phyloP scores from a whole-genome alignment of 2,888 invertebrate species.

The Oxystoma pomonae region DNA sequence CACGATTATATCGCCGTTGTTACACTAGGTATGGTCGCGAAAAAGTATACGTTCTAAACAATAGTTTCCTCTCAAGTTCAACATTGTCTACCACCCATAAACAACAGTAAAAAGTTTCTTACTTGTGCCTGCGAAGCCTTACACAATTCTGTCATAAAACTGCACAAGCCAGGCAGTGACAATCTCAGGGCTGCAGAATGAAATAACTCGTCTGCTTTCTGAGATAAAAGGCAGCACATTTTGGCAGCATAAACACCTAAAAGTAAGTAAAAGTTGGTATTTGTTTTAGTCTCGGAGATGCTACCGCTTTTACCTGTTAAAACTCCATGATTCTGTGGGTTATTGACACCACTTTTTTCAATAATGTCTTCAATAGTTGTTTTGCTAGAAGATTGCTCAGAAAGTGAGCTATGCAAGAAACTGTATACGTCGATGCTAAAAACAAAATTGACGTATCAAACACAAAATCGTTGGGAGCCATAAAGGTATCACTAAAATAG shows the following conservation, averaged over 20 bases:
- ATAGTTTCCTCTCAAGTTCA: no score
- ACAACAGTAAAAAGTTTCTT: no score
- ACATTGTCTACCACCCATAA: no score
- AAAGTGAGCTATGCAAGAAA: constrained; percentile 60
- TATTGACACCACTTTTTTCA: constrained; percentile 53
- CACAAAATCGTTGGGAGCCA: neutral
- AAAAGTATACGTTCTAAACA: no score
- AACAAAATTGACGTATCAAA: constrained; percentile 23
- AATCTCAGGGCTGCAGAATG: constrained; percentile 84
- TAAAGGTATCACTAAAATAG: constrained; percentile 12
- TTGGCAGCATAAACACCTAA: constrained; percentile 76
- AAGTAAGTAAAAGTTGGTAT: no score
- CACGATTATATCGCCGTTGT: no score
- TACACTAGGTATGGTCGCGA: no score
- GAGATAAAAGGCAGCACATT: constrained; percentile 84
- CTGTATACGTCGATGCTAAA: constrained; percentile 79
- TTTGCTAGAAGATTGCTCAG: constrained; percentile 55
- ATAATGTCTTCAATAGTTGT: constrained; percentile 70
- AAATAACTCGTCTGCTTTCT: constrained; percentile 87
- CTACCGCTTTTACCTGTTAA: no score
- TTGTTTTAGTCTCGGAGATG: no score
- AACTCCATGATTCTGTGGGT: constrained; percentile 51
- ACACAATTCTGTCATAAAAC: constrained; percentile 78
- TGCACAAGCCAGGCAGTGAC: constrained; percentile 77
- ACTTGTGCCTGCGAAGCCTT: constrained; percentile 82